Percentiles rank a stretch among this genome's conserved stretches.
Conservation (phyloP, 2,113 vertebrate genomes). For the Brachypteracias leptosomus region DNA sequence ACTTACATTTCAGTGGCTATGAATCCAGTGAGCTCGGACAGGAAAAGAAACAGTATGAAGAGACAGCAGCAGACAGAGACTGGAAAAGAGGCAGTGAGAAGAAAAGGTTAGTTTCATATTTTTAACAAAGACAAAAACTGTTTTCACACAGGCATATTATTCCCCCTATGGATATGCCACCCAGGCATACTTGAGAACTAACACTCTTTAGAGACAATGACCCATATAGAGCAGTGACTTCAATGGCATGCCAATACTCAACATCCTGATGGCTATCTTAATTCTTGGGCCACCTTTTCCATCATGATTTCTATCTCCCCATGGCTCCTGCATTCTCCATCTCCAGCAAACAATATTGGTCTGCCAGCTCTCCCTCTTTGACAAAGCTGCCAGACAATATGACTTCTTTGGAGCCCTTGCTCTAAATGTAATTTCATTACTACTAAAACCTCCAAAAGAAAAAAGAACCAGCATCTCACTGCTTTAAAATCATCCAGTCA, state of each 20-base stretch:
- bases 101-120: background rate
- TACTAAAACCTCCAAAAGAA: background rate
- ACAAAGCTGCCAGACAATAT: background rate
- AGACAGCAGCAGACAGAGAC: slow-evolving; percentile 98
- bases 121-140: background rate
- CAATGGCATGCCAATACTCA: background rate
- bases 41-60: slow-evolving; percentile 98
- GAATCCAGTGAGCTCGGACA: slow-evolving; percentile 98
- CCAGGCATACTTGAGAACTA: background rate
- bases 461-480: background rate
- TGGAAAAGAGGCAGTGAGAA: slow-evolving; percentile 67
- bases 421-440: background rate
- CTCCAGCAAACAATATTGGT: background rate
- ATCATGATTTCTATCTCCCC: background rate
- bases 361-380: background rate
- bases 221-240: background rate
- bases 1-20: slow-evolving; percentile 99
- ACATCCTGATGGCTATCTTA: background rate
- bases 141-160: background rate
- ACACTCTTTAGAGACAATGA: background rate
- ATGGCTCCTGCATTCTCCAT: background rate
- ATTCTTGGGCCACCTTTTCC: background rate
- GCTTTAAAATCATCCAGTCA: background rate
- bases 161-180: background rate
- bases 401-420: background rate